Evolutionary conservation across 2,888 invertebrate species (phyloP).

Genomic region (Athalia cordata): DNA sequence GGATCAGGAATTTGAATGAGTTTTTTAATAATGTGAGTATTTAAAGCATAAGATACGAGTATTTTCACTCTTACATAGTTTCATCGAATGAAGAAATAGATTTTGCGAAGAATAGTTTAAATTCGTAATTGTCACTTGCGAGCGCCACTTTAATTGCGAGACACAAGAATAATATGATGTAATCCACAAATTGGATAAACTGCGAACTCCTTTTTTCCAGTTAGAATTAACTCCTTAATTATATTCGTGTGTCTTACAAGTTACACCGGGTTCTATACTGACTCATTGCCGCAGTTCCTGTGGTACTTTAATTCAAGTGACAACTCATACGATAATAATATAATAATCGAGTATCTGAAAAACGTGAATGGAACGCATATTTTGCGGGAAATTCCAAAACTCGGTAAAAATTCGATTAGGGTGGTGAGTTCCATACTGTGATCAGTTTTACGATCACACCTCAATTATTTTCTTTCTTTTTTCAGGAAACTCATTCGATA

Average conservation of each 20-base stretch:
- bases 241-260: constrained; percentile 34
- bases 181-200: constrained; percentile 59
- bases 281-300: constrained; percentile 44
- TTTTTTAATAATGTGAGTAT: too few species aligned
- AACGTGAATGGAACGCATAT: too few species aligned
- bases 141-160: constrained; percentile 6
- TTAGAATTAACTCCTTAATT: constrained; percentile 53
- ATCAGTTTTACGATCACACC: neutral
- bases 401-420: neutral
- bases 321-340: neutral
- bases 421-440: neutral
- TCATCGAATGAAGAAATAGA: too few species aligned
- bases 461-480: neutral
- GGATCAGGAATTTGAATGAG: too few species aligned
- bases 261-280: constrained; percentile 18
- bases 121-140: constrained; percentile 4
- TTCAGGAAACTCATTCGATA: too few species aligned
- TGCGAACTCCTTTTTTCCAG: constrained; percentile 51
- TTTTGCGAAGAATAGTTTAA: neutral
- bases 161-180: constrained; percentile 50
- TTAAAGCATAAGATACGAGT: too few species aligned
- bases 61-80: too few species aligned
- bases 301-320: constrained; percentile 2
- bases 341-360: too few species aligned
- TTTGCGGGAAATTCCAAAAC: neutral